These are phyloP conservation scores for Ramphastos sulfuratus DNA, from an alignment of 2,113 vertebrate genomes.

Conservation along the genomic window DNA sequence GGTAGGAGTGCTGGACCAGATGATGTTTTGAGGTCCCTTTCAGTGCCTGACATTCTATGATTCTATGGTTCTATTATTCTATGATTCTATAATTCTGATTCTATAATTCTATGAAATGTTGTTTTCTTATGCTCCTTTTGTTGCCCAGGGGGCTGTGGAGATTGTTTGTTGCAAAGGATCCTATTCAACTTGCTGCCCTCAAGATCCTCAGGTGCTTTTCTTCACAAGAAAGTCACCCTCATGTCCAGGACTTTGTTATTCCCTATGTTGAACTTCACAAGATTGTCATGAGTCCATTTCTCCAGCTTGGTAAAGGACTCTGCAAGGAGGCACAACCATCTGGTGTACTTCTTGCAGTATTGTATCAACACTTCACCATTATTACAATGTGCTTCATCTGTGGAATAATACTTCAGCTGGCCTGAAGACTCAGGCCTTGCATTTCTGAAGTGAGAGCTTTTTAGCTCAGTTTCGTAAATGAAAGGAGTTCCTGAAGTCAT, in stretches of 20 bases:
- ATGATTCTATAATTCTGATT: too few species aligned
- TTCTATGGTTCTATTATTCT: too few species aligned
- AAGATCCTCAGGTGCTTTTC: background rate
- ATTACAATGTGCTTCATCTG: background rate
- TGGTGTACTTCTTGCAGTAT: fast-evolving
- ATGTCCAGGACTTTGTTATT: background rate
- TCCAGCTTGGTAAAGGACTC: background rate
- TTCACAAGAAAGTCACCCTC: background rate
- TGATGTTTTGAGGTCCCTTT: too few species aligned
- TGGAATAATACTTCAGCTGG: background rate
- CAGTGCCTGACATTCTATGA: too few species aligned
- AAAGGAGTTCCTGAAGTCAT: background rate
- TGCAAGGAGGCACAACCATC: background rate
- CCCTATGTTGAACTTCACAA: background rate
- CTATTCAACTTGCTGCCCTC: background rate
- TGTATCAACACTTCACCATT: background rate
- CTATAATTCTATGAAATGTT: too few species aligned
- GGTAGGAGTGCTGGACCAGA: too few species aligned
- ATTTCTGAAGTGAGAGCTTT: background rate
- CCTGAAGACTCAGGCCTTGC: background rate
- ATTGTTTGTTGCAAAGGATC: background rate
- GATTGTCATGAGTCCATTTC: background rate
- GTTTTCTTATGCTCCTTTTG: background rate
- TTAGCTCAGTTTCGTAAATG: background rate
- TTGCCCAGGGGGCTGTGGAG: background rate